Base-by-base conservation (phyloP, 2,113 vertebrate genomes). In the Scatophagus argus region DNA sequence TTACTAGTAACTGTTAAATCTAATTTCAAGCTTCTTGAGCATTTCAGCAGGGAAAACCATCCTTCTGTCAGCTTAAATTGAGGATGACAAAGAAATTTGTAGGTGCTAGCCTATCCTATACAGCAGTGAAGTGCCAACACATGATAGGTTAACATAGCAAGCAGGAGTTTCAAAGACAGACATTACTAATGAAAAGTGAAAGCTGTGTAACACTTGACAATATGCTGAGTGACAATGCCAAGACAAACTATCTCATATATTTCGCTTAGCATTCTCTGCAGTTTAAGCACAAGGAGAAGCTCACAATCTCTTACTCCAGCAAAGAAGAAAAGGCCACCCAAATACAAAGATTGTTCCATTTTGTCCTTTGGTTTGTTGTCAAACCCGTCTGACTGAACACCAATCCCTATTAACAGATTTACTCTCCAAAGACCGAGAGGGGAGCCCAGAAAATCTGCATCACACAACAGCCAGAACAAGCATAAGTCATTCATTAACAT, bases 341-440 rank as follows among this genome's bases (percentile, higher is more conserved):
- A 54, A 74, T 47, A 39, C 54, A 77, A 11, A 8, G 7, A 77
- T 39, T 65, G 49, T 79, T 87, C 39, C 31, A 5, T 69, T 82
- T 44, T 38, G 52, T 16, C 14, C 55, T 76, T 78, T 77, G 52
- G 76, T 87, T 82, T 81, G 38, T 41, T 70, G 47, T 76, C 71
- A 72, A 39, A 74, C 47, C 47, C 81, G 66, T 63, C 64, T 76
- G 82, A 91, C 83, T 75, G 73, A 83, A 7, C 84, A 83, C 56
- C 81, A 90, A 90, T 91, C 84, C 86, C 61, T 58, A 85, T 92
- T 86, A 87, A 75, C 72, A 84, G 90, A 90, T 82, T 87, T 86
- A 82, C 52, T 90, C 86, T 76, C 47, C 5, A 17, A 84, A 41
- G 79, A 71, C 71, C 3, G 11, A 17, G 41, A 88, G 72, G 31